Evolutionary conservation across 2,888 invertebrate genomes (phyloP).

Genomic region (Micropterix aruncella): DNA sequence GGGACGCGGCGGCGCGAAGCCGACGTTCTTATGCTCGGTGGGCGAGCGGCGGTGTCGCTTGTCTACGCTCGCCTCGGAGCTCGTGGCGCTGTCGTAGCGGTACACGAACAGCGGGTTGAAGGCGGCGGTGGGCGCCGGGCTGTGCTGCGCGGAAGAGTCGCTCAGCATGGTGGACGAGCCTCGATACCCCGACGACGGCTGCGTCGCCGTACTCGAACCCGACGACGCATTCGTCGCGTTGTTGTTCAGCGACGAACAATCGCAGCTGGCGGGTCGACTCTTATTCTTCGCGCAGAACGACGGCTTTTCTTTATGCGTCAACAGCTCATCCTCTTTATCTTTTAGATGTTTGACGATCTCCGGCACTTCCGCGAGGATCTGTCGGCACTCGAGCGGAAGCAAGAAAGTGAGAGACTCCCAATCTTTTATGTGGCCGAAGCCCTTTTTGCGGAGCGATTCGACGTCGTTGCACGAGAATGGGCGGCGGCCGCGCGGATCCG

Average conservation of each 20-base stretch:
- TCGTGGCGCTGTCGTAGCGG: slow-evolving; percentile 63
- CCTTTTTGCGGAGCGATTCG: slow-evolving; percentile 65
- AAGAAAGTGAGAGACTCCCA: slow-evolving; percentile 88
- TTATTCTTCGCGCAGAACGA: slow-evolving; percentile 36
- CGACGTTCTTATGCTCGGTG: slow-evolving; percentile 39
- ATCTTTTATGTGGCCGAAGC: slow-evolving; percentile 75
- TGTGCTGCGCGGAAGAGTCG: slow-evolving; percentile 60
- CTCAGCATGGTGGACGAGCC: slow-evolving; percentile 74
- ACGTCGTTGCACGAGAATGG: slow-evolving; percentile 74
- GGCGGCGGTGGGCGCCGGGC: slow-evolving; percentile 43
- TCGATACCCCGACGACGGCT: slow-evolving; percentile 75
- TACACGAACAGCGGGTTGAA: slow-evolving; percentile 67
- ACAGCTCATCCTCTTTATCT: slow-evolving; percentile 28
- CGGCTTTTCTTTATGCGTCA: slow-evolving; percentile 19
- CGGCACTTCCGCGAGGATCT: slow-evolving; percentile 65
- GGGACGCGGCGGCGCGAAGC: slow-evolving; percentile 51
- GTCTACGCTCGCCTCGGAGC: slow-evolving; percentile 53
- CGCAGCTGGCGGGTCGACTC: slow-evolving; percentile 44
- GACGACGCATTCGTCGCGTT: slow-evolving; percentile 43
- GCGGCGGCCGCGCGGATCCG: slow-evolving; percentile 34
- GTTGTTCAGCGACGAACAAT: slow-evolving; percentile 40
- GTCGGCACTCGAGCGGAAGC: slow-evolving; percentile 71
- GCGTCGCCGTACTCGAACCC: slow-evolving; percentile 58
- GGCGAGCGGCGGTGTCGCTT: slow-evolving; percentile 54
- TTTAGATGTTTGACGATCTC: slow-evolving; percentile 55